Conservation (phyloP, 2,113 vertebrate genomes). For the Martes martes region DNA sequence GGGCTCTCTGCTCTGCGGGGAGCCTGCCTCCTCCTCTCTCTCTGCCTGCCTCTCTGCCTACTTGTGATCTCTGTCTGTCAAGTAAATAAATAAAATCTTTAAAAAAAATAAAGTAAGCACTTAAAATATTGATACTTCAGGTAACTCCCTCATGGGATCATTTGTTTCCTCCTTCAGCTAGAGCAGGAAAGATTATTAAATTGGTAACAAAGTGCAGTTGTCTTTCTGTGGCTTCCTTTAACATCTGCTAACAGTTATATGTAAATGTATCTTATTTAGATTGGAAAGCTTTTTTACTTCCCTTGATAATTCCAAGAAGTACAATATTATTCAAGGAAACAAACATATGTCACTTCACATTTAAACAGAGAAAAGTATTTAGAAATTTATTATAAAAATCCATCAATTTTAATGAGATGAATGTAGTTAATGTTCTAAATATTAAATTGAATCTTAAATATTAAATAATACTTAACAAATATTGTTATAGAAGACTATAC, state of each 20-base stretch:
- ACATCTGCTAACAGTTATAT: slow-evolving; percentile 45
- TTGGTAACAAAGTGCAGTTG: slow-evolving; percentile 20
- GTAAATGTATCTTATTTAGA: slow-evolving; percentile 45
- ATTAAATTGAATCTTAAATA: neutral
- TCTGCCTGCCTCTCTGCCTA: no score
- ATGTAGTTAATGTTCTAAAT: neutral
- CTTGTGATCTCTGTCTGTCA: no score
- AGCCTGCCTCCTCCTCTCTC: no score
- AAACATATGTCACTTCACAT: slow-evolving; percentile 18
- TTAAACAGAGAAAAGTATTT: slow-evolving; percentile 26
- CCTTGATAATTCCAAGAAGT: neutral
- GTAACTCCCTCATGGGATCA: neutral
- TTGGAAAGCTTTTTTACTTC: slow-evolving; percentile 33
- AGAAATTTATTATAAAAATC: neutral
- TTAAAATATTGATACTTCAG: neutral
- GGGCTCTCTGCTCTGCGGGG: no score
- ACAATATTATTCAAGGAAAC: slow-evolving; percentile 22
- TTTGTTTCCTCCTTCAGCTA: slow-evolving; percentile 52
- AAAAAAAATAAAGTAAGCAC: neutral
- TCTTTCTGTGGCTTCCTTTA: neutral
- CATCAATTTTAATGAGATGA: slow-evolving; percentile 6
- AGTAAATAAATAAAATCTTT: no score
- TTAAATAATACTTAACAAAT: neutral
- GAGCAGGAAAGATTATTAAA: slow-evolving; percentile 16
- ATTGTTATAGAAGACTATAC: neutral